These are phyloP conservation scores for Mythimna pallens DNA, from an alignment of 2,888 invertebrate species.

Conservation along the genomic window DNA sequence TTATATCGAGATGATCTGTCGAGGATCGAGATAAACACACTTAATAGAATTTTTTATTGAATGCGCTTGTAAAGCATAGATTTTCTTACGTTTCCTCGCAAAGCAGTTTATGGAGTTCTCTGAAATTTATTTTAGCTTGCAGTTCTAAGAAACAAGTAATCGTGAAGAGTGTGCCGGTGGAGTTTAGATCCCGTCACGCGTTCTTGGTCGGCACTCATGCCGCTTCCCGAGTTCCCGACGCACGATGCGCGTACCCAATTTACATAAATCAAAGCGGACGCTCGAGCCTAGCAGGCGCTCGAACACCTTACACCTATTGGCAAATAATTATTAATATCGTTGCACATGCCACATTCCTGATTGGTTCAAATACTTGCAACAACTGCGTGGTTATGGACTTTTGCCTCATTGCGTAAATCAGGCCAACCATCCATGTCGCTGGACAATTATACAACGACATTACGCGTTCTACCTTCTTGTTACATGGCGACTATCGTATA, in stretches of 20 bases:
- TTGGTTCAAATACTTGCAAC: conserved; percentile 50
- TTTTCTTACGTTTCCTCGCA: conserved; percentile 41
- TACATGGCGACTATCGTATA: conserved; percentile 46
- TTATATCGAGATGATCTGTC: conserved; percentile 42
- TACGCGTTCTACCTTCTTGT: conserved; percentile 56
- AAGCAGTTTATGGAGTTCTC: conserved; percentile 46
- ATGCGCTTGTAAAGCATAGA: conserved; percentile 19
- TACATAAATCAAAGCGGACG: conserved; percentile 80
- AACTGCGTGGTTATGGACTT: conserved; percentile 27
- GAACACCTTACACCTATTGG: conserved; percentile 73
- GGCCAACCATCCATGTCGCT: conserved; percentile 37
- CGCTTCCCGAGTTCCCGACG: conserved; percentile 70
- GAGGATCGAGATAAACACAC: conserved; percentile 20
- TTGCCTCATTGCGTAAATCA: conserved; percentile 48
- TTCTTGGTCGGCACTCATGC: conserved; percentile 63
- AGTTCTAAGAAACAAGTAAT: conserved; percentile 60
- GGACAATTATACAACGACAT: conserved; percentile 62
- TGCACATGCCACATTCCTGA: conserved; percentile 53
- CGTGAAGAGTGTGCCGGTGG: conserved; percentile 50
- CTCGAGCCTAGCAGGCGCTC: conserved; percentile 66
- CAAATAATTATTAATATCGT: conserved; percentile 69
- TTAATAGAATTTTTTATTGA: conserved; percentile 33
- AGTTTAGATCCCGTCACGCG: conserved; percentile 69
- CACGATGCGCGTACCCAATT: conserved; percentile 76
- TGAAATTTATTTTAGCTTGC: conserved; percentile 59